Conservation (phyloP, 2,113 vertebrate species). For the Petrocephalus zakoni region DNA sequence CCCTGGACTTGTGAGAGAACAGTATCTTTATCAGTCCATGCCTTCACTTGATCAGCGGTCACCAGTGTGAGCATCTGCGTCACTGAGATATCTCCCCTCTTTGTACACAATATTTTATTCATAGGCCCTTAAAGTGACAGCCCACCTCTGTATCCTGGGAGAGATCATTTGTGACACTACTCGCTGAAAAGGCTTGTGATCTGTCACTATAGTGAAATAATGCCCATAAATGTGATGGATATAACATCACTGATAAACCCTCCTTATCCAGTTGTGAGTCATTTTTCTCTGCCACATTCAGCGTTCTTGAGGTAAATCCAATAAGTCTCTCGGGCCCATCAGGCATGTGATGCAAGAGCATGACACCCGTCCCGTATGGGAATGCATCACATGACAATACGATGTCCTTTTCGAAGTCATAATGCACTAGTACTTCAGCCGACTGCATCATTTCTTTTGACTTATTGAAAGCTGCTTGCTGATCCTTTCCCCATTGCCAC, state of each 20-base stretch:
- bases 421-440: no score
- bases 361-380: no score
- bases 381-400: no score
- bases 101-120: background rate
- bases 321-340: background rate
- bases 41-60: background rate
- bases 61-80: background rate
- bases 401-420: no score
- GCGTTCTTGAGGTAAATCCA: background rate
- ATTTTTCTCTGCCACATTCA: background rate
- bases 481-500: no score
- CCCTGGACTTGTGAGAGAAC: background rate
- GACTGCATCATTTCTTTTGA: no score
- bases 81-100: background rate
- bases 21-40: background rate
- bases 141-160: background rate
- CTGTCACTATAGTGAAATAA: background rate
- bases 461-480: no score
- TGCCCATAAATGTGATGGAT: slow-evolving; percentile 2
- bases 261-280: background rate
- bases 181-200: background rate
- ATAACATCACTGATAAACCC: no score
- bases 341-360: no score
- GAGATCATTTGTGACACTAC: background rate
- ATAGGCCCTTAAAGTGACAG: background rate